phyloP scores from a whole-genome alignment of 2,113 vertebrate species.

The Labrus mixtus region DNA sequence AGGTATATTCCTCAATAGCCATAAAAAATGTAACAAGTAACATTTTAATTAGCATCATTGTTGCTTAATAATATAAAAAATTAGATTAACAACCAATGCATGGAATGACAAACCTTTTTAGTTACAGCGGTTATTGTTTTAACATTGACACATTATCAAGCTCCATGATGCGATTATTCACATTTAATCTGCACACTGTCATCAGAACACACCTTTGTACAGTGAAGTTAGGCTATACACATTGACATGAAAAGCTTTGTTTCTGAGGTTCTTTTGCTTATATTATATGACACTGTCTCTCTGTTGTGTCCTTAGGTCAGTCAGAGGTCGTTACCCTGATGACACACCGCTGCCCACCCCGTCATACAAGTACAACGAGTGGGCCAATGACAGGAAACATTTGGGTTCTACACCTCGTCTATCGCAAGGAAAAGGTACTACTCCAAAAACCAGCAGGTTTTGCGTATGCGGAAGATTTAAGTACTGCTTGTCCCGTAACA shows the following conservation, averaged over 20 bases:
- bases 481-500: background rate
- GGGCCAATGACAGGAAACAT: constrained; percentile 94
- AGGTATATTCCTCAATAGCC: too few relatives aligned
- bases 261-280: background rate
- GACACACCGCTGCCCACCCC: constrained; percentile 94
- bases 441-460: background rate
- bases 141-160: background rate
- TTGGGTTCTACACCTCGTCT: constrained; percentile 93
- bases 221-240: background rate
- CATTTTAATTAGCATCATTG: too few relatives aligned
- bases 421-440: constrained; percentile 92
- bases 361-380: constrained; percentile 97
- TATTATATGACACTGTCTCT: background rate
- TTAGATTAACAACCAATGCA: too few relatives aligned
- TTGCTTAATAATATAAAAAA: too few relatives aligned
- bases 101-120: too few relatives aligned
- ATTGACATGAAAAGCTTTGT: background rate
- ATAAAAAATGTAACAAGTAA: too few relatives aligned
- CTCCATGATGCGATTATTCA: background rate
- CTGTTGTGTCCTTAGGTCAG: constrained; percentile 84
- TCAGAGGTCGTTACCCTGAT: constrained; percentile 88
- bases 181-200: too few relatives aligned
- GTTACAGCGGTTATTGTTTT: too few relatives aligned
- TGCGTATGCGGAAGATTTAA: background rate
- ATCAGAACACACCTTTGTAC: background rate